Base-by-base conservation (phyloP, 2,797 vertebrate species). In the Squalus acanthias region DNA sequence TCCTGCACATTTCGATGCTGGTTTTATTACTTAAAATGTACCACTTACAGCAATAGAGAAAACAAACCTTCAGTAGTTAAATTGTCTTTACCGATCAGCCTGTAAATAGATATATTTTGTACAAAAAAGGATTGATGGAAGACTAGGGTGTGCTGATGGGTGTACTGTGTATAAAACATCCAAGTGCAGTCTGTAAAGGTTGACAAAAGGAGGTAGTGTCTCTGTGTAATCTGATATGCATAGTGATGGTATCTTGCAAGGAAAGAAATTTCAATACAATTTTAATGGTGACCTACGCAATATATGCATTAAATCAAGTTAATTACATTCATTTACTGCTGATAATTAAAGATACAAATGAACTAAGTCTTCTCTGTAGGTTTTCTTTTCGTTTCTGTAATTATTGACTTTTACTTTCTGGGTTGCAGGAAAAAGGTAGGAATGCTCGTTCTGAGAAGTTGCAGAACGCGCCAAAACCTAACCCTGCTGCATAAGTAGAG, bases 141-240 rank as follows among this genome's bases (percentile, higher is more conserved):
- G 94, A 15, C 17, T 53, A 57, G 46, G 22, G 67, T 72, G 94
- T 17, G 10, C 24, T 63, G 60, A 92, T 60, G 57, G 89, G 57
- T 92, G 60, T 65, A 29, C 33, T 53, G 1, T 95, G 91, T 39
- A 67, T 67, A 92, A 92, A 65, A 20, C 33, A n/a, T 92, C 33
- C 89, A 92, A 17, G 39, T 85, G 46, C 39, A 85, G 82, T 24
- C 60, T 65, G 9, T 95, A 57, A 74, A 95, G 72, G 29, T 1
- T 95, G 46, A 95, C 94, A 95, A 74, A 95, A 72, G 70, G 94
- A 60, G 50, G 50, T 72, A 74, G 46, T 95, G 94, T 95, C 46
- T 74, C 94, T 33, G 39, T 95, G 94, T 53, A 95, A 95, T 76
- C 50, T 3, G 70, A 95, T 95, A 72, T 76, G 29, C 33, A n/a